Evolutionary conservation across 2,888 invertebrate genomes (phyloP).

Genomic region (Lycia hirtaria): DNA sequence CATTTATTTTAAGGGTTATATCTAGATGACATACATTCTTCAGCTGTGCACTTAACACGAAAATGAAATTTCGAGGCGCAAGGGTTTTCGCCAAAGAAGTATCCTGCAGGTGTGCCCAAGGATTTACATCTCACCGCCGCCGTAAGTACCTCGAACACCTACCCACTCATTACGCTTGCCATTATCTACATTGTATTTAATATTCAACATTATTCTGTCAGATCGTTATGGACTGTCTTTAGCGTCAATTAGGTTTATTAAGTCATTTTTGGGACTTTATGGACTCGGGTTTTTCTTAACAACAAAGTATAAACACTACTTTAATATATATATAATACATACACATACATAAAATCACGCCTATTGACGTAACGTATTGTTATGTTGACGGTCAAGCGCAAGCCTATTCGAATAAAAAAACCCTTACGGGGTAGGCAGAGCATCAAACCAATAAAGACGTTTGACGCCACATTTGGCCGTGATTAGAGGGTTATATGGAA

Average conservation of each 20-base stretch:
- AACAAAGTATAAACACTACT: background rate
- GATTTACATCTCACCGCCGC: constrained; percentile 21
- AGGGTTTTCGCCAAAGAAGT: background rate
- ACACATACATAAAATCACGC: no score
- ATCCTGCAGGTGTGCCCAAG: constrained; percentile 17
- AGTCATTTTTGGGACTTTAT: constrained; percentile 15
- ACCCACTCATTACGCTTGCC: constrained; percentile 20
- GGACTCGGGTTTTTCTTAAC: background rate
- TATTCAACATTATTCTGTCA: constrained; percentile 27
- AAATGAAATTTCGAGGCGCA: constrained; percentile 3
- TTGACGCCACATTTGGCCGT: no score
- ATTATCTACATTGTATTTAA: constrained; percentile 36
- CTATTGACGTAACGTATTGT: no score
- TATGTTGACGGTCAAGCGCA: no score
- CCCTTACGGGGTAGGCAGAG: no score
- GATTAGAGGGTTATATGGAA: no score
- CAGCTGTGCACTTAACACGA: constrained; percentile 9
- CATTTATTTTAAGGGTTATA: background rate
- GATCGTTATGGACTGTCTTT: constrained; percentile 11
- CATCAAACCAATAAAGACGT: no score
- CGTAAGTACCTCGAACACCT: constrained; percentile 16
- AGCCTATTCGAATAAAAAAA: no score
- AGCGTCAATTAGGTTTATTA: constrained; percentile 8
- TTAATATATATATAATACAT: no score
- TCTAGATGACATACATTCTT: constrained; percentile 12